Base-by-base conservation (phyloP, 2,113 vertebrate genomes). In the Lucifuga dentata region DNA sequence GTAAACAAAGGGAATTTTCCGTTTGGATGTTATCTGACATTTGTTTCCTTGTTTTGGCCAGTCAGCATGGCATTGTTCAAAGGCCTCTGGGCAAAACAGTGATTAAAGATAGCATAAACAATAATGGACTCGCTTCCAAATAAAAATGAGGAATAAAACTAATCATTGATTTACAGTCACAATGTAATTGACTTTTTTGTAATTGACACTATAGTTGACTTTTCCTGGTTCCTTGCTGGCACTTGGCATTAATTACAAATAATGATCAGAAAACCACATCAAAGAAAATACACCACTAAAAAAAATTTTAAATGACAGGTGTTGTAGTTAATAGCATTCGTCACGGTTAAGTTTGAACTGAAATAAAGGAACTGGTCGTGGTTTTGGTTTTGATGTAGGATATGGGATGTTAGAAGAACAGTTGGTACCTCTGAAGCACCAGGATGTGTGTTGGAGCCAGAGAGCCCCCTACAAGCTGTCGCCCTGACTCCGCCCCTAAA, bases 1-100 rank as follows among this genome's bases (percentile, higher is more conserved):
- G 78, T 76, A 70, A 65, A 81, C 76, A 85, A 83, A 74, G 70
- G 63, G 70, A 38, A 43, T 69, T 90, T 88, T 82, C 87, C 13
- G 4, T 67, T 23, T 5, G 41, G 39, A 16, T 33, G 41, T 71
- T 80, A 69, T 61, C 20, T 5, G 48, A 8, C 55, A 26, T 75
- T 62, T 61, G 62, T 81, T 71, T 72, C 83, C 79, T 68, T 79
- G 74, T 90, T 81, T 78, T 84, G 66, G 23, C 51, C 72, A 33
- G 1, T 15, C 2, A 19, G 64, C 73, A 0, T 39, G 36, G 64
- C 57, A 73, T 85, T 86, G 84, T 85, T 82, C 19, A 16, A 48
- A 58, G 38, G 52, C 60, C 51, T 64, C 56, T 33, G 23, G 70
- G 21, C 53, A 63, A 60, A 75, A 43, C 58, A 23, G 26, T 0